Evolutionary conservation across 2,888 invertebrate genomes (phyloP), one percentile per base, ranked within the genome.

Genomic region (Hyposoter dolosus): DNA sequence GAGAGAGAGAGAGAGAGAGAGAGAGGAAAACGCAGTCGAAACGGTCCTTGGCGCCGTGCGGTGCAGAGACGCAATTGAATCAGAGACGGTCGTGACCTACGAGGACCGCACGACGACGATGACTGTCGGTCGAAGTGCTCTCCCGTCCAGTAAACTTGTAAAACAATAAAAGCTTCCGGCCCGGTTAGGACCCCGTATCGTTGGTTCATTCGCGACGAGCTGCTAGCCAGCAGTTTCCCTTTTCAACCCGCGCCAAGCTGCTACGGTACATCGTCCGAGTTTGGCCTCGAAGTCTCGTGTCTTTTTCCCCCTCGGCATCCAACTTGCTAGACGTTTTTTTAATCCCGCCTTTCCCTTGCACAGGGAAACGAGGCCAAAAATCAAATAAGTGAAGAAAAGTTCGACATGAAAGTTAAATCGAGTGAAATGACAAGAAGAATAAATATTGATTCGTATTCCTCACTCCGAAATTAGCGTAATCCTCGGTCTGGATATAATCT

Each of bases 81-180:
- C 91, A 90, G 88, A 83, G 88, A 83, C 83, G 75, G 75, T 50
- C 71, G 69, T 35, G 82, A 74, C 77, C 75, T 45, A 79, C 82
- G 82, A 78, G 50, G 85, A 72, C 80, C 50, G 63, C 40, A 78
- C 53, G 75, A 56, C 78, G 78, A 82, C 74, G 79, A 66, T 45
- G 77, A 74, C 79, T 79, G 75, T 71, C 82, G 65, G 71, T 74
- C 83, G 76, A 77, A 86, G 86, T 83, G 81, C 82, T 85, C 83
- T 45, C 86, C 76, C 83, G 84, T 87, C 43, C 63, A 83, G 88
- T 89, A 90, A 93, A 93, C 94, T 93, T 93, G 93, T 94, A 93
- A 93, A 93, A 93, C 94, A 93, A 93, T 94, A 93, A 93, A 93
- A 93, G 93, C 94, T 94, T 94, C 94, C 93, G 93, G 92, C 89